These are phyloP conservation scores for Catalaphyllia jardinei DNA, from an alignment of 64 coral and sea anemone genomes.

Conservation along the genomic window DNA sequence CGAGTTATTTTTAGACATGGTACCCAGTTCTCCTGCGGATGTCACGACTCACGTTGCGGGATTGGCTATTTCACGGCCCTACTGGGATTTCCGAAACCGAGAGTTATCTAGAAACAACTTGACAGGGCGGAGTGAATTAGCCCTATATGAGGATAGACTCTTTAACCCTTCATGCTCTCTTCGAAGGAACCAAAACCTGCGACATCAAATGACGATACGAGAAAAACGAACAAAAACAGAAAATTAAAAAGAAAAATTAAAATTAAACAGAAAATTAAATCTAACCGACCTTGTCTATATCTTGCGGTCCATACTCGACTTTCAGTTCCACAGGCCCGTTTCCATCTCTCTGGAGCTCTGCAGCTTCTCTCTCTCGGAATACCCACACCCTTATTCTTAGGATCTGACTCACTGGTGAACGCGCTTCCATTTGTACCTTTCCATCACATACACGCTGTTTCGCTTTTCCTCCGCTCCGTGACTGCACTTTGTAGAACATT, in stretches of 20 bases:
- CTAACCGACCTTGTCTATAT: conserved; percentile 8
- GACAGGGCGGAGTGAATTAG: no score
- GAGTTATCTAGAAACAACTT: no score
- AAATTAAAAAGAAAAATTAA: neutral
- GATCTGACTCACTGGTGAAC: conserved; percentile 37
- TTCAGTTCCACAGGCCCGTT: conserved; percentile 53
- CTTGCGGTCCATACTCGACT: conserved; percentile 30
- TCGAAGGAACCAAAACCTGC: no score
- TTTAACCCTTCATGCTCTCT: no score
- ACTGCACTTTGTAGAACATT: conserved; percentile 51
- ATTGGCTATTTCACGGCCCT: no score
- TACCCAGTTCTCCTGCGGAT: no score
- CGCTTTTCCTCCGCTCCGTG: conserved; percentile 41
- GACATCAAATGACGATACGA: neutral
- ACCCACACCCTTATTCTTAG: conserved; percentile 52
- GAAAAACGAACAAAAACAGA: neutral
- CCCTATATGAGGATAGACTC: no score
- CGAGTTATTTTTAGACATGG: no score
- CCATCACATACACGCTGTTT: conserved; percentile 54
- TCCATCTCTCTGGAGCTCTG: conserved; percentile 43
- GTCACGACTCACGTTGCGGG: no score
- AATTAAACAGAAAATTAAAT: neutral
- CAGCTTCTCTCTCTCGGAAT: conserved; percentile 36
- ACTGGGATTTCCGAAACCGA: no score
- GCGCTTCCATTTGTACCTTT: conserved; percentile 27